Evolutionary conservation across 1,140 invertebrate genomes (phyloP).

Genomic region (Caenorhabditis elegans): WBcel235 BX284603.4:6989001-6989500

Average conservation of each 20-base stretch:
- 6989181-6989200: not conserved
- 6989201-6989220: not conserved
- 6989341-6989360: slow-evolving; percentile 5
- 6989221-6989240: not conserved
- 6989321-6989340: not conserved
- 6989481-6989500: no score
- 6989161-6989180: no score
- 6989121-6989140: no score
- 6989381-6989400: not conserved
- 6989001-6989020: no score
- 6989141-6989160: no score
- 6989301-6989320: not conserved
- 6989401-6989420: no score
- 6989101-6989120: no score
- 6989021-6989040: no score
- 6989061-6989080: no score
- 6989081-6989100: no score
- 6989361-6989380: not conserved
- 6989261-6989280: slow-evolving; percentile 14
- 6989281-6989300: not conserved
- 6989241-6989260: not conserved
- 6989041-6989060: no score
- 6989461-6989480: not conserved
- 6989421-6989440: no score
- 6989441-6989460: not conserved